Conservation (phyloP, 1,140 invertebrate species). For the Macrosteles quadrilineatus region DNA sequence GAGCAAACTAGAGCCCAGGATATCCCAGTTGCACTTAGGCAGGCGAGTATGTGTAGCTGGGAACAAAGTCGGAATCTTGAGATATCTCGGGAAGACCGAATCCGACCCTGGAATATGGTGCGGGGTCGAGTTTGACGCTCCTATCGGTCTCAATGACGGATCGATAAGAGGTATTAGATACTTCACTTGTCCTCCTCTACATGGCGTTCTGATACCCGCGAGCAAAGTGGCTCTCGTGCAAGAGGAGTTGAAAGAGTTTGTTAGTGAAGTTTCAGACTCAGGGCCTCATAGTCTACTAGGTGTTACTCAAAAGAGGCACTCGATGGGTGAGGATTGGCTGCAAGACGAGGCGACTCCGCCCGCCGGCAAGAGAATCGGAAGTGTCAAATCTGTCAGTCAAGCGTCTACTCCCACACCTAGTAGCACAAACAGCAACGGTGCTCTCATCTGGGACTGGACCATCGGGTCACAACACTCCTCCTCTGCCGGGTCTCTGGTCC, state of each 20-base stretch:
- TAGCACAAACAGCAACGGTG: conserved; percentile 42
- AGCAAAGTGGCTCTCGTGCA: conserved; percentile 48
- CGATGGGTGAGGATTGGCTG: conserved; percentile 14
- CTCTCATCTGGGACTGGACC: conserved; percentile 46
- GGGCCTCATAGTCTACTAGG: conserved; percentile 36
- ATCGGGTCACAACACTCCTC: conserved; percentile 46
- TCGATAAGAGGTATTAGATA: conserved; percentile 58
- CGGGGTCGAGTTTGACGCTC: conserved; percentile 61
- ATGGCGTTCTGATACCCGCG: conserved; percentile 57
- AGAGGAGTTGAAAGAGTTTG: background rate
- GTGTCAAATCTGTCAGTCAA: conserved; percentile 28
- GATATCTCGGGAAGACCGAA: conserved; percentile 59
- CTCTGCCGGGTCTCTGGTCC: conserved; percentile 43
- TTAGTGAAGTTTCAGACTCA: conserved; percentile 32
- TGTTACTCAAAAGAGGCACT: conserved; percentile 2
- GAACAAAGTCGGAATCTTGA: conserved; percentile 55
- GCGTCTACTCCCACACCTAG: conserved; percentile 36
- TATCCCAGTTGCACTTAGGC: conserved; percentile 51
- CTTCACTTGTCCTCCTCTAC: conserved; percentile 53
- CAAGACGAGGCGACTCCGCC: conserved; percentile 6
- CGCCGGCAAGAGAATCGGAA: conserved; percentile 28
- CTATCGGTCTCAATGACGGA: conserved; percentile 64
- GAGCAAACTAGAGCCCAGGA: conserved; percentile 28
- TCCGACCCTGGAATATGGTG: conserved; percentile 63
- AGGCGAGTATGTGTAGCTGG: conserved; percentile 56